Evolutionary conservation across 2,888 invertebrate species (phyloP).

Genomic region (Cephus sareptanus): DNA sequence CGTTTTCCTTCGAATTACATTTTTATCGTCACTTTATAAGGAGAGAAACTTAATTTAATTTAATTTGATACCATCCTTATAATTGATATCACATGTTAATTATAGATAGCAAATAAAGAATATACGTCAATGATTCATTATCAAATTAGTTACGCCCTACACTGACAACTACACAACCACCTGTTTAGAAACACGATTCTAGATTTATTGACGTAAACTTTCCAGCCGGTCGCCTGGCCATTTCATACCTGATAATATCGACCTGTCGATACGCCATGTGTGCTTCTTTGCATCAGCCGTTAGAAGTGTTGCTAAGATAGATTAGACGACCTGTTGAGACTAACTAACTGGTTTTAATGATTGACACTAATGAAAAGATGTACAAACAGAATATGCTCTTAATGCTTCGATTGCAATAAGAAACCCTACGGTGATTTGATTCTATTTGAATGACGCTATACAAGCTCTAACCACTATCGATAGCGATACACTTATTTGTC

Average conservation of each 20-base stretch:
- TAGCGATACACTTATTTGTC: not conserved
- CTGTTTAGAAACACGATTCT: not conserved
- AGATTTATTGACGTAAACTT: not conserved
- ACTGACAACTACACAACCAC: not conserved
- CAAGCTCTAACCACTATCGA: not conserved
- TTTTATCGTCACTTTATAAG: not conserved
- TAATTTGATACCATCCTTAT: not conserved
- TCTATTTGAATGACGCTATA: not conserved
- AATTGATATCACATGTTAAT: not conserved
- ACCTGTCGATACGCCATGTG: not conserved
- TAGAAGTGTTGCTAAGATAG: not conserved
- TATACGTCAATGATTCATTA: not conserved
- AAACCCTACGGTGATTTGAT: not conserved
- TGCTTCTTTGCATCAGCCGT: not conserved
- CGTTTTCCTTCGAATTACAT: not conserved
- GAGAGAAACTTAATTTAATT: not conserved
- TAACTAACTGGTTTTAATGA: conserved; percentile 2
- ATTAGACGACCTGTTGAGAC: not conserved
- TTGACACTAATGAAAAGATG: conserved; percentile 6
- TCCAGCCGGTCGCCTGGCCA: not conserved
- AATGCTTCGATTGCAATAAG: not conserved
- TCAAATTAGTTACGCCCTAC: not conserved
- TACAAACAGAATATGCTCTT: not conserved
- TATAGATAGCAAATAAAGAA: not conserved
- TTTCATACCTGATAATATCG: not conserved